Percentiles rank a stretch among this genome's conserved stretches.
These are phyloP conservation scores for Nyctibius grandis DNA, from an alignment of 2,797 vertebrate genomes.

Conservation along the genomic window DNA sequence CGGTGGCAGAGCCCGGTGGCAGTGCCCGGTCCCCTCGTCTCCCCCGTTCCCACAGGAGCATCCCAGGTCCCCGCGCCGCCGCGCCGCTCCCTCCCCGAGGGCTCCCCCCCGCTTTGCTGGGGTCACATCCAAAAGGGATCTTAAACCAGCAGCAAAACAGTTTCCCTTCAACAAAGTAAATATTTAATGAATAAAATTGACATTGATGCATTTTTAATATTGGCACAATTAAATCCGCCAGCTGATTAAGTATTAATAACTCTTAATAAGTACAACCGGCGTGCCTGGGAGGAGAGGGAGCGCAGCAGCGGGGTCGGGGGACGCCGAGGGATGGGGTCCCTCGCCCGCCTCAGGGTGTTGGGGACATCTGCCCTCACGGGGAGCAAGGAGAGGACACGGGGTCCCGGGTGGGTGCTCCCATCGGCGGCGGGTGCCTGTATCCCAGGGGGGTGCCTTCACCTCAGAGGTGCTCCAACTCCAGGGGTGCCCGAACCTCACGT, in stretches of 20 bases:
- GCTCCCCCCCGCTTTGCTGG: neutral
- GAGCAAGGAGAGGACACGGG: neutral
- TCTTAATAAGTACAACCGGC: slow-evolving; percentile 68
- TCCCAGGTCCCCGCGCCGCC: neutral
- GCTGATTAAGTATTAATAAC: slow-evolving; percentile 72
- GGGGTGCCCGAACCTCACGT: neutral
- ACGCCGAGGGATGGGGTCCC: neutral
- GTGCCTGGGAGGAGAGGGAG: slow-evolving; percentile 44
- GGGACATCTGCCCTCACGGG: neutral
- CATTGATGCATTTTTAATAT: slow-evolving; percentile 74
- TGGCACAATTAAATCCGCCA: slow-evolving; percentile 70
- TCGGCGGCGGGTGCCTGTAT: accelerated
- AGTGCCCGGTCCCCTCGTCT: accelerated
- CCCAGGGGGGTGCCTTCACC: neutral
- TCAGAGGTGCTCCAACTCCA: neutral
- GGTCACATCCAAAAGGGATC: slow-evolving; percentile 59
- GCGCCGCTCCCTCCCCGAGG: neutral
- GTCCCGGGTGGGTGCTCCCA: neutral
- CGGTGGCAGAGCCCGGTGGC: neutral
- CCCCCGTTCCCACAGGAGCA: neutral
- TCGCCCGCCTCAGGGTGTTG: accelerated
- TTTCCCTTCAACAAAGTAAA: slow-evolving; percentile 69
- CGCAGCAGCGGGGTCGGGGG: neutral
- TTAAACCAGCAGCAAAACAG: slow-evolving; percentile 69
- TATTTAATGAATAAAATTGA: slow-evolving; percentile 74